A percentile compares a stretch with the other conserved stretches of the same genome.
These are phyloP conservation scores for Anthopleura xanthogrammica DNA, from an alignment of 92 coral and sea anemone species.

Conservation along the genomic window DNA sequence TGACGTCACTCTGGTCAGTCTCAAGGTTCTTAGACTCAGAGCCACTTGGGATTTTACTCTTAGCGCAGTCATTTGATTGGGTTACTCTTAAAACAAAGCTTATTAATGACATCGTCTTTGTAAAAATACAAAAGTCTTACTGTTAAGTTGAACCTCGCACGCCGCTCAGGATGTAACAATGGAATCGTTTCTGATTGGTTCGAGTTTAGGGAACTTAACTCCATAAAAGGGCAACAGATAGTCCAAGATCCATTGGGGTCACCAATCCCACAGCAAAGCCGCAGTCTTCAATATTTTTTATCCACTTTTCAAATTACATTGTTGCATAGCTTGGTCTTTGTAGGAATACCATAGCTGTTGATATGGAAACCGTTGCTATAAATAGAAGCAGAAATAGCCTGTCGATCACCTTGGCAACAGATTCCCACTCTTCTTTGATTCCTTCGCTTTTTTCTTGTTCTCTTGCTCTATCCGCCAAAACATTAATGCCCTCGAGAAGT, in stretches of 20 bases:
- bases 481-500: constrained; percentile 71
- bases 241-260: not conserved
- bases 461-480: constrained; percentile 78
- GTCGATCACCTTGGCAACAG: constrained; percentile 95
- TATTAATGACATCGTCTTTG: not conserved
- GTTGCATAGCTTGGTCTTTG: constrained; percentile 89
- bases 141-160: not conserved
- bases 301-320: constrained; percentile 43
- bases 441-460: constrained; percentile 89
- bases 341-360: constrained; percentile 86
- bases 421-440: constrained; percentile 92
- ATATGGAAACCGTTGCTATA: constrained; percentile 84
- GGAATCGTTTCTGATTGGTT: constrained; percentile 20
- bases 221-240: constrained; percentile 24
- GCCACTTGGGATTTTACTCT: not conserved
- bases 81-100: constrained; percentile 4
- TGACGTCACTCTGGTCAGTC: not conserved
- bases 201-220: not conserved
- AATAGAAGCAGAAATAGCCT: constrained; percentile 81
- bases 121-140: not conserved
- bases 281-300: not conserved
- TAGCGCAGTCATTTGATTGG: not conserved
- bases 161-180: not conserved
- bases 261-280: not conserved
- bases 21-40: not conserved